Percentiles rank a stretch among this genome's conserved stretches.
These are phyloP conservation scores for Glossophaga mutica DNA, from an alignment of 2,797 vertebrate genomes.

Conservation along the genomic window DNA sequence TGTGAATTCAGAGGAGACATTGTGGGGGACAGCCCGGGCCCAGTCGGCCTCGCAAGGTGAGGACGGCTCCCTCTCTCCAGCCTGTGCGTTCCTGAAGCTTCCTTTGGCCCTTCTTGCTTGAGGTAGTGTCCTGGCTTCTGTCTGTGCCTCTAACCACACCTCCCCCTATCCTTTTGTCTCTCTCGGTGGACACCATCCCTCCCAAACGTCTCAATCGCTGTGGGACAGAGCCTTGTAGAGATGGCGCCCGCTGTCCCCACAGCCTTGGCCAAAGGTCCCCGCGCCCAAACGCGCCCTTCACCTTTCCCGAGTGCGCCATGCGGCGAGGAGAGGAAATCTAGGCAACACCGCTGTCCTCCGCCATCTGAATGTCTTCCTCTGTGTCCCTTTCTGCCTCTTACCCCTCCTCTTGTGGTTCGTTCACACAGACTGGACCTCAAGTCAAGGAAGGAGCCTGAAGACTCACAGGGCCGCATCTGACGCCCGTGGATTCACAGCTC, in stretches of 20 bases:
- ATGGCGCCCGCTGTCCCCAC: rapidly evolving
- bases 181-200: background rate
- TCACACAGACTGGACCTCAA: background rate
- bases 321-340: background rate
- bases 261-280: too few relatives aligned
- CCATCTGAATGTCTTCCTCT: background rate
- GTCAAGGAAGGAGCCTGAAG: background rate
- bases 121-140: background rate
- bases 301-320: rapidly evolving
- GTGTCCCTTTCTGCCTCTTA: background rate
- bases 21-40: too few relatives aligned
- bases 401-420: background rate
- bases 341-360: rapidly evolving
- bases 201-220: background rate
- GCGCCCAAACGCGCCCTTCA: background rate
- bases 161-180: background rate
- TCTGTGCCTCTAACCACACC: background rate
- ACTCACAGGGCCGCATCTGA: rapidly evolving
- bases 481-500: background rate
- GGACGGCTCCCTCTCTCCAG: background rate
- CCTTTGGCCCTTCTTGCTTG: background rate
- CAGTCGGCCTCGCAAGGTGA: rapidly evolving
- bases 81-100: background rate
- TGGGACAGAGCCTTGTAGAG: too few relatives aligned
- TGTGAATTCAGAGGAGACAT: background rate